Conservation (phyloP, 92 coral and sea anemone species). For the Paramuricea clavata region DNA sequence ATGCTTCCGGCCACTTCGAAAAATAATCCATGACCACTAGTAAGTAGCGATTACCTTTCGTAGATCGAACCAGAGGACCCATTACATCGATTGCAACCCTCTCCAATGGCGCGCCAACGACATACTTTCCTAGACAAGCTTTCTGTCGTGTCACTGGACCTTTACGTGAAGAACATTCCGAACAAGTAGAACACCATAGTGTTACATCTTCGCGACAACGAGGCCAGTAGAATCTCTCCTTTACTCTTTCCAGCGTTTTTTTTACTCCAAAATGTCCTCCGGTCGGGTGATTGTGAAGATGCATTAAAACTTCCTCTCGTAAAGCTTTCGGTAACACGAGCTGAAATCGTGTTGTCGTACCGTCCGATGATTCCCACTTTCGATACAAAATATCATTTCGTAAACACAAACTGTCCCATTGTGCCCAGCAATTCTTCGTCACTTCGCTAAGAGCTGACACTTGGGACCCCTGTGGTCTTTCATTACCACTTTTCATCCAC, state of each 20-base stretch:
- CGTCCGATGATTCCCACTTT: slow-evolving; percentile 39
- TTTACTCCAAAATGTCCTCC: slow-evolving; percentile 61
- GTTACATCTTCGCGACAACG: not conserved
- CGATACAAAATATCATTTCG: slow-evolving; percentile 38
- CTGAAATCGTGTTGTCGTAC: slow-evolving; percentile 23
- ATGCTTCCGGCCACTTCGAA: slow-evolving; percentile 53
- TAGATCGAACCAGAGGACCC: not conserved
- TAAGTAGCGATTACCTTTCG: not conserved
- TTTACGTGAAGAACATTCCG: not conserved
- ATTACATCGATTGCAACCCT: slow-evolving; percentile 15
- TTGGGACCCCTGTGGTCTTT: too few relatives aligned
- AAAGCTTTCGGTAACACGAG: not conserved
- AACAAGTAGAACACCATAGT: not conserved
- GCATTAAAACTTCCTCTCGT: slow-evolving; percentile 36
- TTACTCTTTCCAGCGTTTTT: slow-evolving; percentile 21
- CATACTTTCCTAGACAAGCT: slow-evolving; percentile 7
- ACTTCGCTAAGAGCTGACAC: too few relatives aligned
- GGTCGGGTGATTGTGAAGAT: slow-evolving; percentile 51
- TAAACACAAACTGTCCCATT: slow-evolving; percentile 2
- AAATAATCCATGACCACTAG: slow-evolving; percentile 19
- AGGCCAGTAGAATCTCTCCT: not conserved
- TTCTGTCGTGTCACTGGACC: not conserved
- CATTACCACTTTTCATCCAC: too few relatives aligned
- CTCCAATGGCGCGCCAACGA: not conserved
- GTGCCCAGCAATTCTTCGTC: too few relatives aligned